phyloP scores from a whole-genome alignment of 2,888 invertebrate genomes.

The Erebia epiphron region DNA sequence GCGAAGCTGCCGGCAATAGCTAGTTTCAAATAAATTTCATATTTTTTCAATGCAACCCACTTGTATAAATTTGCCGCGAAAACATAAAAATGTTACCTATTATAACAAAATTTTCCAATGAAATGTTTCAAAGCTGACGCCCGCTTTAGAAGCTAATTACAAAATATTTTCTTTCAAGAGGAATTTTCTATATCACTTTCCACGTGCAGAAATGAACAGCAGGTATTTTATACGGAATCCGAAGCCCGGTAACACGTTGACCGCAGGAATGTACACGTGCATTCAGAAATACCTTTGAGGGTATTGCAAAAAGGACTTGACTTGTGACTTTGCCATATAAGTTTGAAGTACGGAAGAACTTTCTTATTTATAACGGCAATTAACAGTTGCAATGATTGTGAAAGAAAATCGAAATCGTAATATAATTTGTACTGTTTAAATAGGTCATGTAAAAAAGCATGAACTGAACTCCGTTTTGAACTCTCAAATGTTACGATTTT shows the following conservation, averaged over 20 bases:
- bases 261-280: neutral
- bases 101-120: neutral
- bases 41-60: no score
- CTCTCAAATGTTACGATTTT: no score
- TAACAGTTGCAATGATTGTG: no score
- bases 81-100: neutral
- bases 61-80: no score
- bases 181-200: neutral
- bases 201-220: neutral
- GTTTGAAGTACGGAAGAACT: no score
- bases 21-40: no score
- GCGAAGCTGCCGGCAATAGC: no score
- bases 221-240: neutral
- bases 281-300: neutral
- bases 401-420: no score
- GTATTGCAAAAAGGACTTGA: neutral
- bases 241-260: neutral
- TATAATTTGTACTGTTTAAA: no score
- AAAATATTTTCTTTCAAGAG: neutral
- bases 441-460: no score
- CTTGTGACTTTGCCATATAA: neutral
- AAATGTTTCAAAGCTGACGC: neutral
- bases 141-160: neutral
- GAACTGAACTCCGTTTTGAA: no score
- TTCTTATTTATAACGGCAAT: no score